A percentile compares a stretch with the other conserved stretches of the same genome.
Conservation (phyloP, 2,797 vertebrate species). For the Jordanella pulchra region DNA sequence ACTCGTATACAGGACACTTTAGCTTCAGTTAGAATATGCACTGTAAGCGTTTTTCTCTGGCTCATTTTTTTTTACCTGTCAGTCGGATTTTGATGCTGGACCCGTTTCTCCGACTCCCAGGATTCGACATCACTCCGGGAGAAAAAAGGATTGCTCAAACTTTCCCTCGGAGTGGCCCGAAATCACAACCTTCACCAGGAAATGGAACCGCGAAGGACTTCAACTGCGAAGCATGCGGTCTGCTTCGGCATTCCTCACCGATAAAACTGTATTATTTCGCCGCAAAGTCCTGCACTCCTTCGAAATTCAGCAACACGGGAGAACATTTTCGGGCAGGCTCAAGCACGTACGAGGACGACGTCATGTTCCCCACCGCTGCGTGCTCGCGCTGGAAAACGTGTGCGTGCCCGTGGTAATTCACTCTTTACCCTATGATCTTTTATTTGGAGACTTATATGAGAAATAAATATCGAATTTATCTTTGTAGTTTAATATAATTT, state of each 20-base stretch:
- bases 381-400: slow-evolving; percentile 67
- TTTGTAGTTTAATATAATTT: too few species aligned
- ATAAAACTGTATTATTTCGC: slow-evolving; percentile 78
- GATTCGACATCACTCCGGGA: slow-evolving; percentile 94
- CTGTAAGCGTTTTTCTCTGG: slow-evolving; percentile 39
- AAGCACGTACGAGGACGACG: slow-evolving; percentile 78
- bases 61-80: slow-evolving; percentile 86
- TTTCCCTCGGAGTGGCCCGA: slow-evolving; percentile 72
- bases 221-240: slow-evolving; percentile 50
- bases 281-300: slow-evolving; percentile 79
- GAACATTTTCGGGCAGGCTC: slow-evolving; percentile 86
- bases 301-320: slow-evolving; percentile 80
- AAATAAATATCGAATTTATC: neutral
- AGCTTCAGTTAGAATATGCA: slow-evolving; percentile 26
- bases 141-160: slow-evolving; percentile 72
- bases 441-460: too few species aligned
- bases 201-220: slow-evolving; percentile 52
- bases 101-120: slow-evolving; percentile 93
- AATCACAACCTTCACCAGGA: slow-evolving; percentile 65
- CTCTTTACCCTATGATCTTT: neutral
- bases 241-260: slow-evolving; percentile 57
- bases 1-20: neutral
- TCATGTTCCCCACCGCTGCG: slow-evolving; percentile 74
- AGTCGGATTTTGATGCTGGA: slow-evolving; percentile 98
- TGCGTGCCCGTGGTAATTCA: slow-evolving; percentile 51